These are phyloP conservation scores for Montipora foliosa DNA, from an alignment of 64 coral and sea anemone species.

Conservation along the genomic window DNA sequence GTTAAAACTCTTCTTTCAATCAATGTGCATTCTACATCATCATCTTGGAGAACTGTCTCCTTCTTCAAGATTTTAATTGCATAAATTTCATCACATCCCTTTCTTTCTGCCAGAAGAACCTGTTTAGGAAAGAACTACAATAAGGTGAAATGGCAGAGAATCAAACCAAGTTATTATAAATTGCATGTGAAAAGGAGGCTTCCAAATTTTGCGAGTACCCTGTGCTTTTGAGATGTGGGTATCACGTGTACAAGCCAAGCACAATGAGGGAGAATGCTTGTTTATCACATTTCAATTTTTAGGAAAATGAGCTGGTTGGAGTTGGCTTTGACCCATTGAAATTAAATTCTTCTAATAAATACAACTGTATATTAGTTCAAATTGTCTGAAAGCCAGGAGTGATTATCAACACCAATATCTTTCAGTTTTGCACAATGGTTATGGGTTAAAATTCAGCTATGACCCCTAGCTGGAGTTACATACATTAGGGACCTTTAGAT, in stretches of 20 bases:
- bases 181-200: too few species aligned
- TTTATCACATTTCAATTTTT: not conserved
- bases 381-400: too few species aligned
- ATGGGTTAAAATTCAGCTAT: too few species aligned
- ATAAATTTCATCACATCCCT: constrained; percentile 89
- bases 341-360: not conserved
- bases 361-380: too few species aligned
- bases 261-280: too few species aligned
- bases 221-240: not conserved
- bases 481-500: too few species aligned
- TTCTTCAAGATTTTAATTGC: constrained; percentile 98
- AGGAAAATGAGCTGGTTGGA: too few species aligned
- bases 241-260: not conserved
- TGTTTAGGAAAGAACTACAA: not conserved
- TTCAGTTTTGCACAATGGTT: too few species aligned
- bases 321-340: too few species aligned
- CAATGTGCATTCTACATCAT: constrained; percentile 98
- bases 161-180: not conserved
- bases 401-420: too few species aligned
- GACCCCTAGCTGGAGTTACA: too few species aligned
- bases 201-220: not conserved
- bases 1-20: constrained; percentile 95
- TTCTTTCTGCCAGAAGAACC: constrained; percentile 94
- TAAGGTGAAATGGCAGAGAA: not conserved
- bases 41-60: constrained; percentile 93